Conservation (phyloP, 2,113 vertebrate species). For the Campylomormyrus tamandua region DNA sequence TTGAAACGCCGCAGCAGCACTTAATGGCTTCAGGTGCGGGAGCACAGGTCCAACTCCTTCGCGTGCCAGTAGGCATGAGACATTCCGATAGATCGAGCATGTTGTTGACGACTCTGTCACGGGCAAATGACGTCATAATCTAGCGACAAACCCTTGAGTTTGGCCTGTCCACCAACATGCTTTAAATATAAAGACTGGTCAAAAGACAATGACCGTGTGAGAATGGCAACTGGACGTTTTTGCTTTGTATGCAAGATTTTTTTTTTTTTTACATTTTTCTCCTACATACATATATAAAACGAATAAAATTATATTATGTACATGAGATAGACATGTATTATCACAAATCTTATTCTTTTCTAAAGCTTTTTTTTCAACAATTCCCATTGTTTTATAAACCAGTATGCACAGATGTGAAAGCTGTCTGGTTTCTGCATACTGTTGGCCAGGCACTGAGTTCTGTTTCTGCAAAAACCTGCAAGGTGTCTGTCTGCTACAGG, state of each 20-base stretch:
- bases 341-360: slow-evolving; percentile 37
- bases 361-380: slow-evolving; percentile 37
- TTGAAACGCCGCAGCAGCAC: background rate
- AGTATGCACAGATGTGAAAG: background rate
- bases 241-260: background rate
- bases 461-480: background rate
- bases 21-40: background rate
- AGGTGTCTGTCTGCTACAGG: slow-evolving; percentile 6
- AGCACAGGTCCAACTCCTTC: background rate
- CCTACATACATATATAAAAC: slow-evolving; percentile 56
- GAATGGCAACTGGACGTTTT: background rate
- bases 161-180: background rate
- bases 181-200: background rate
- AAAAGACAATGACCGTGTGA: background rate
- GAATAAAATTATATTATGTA: slow-evolving; percentile 67
- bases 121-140: background rate
- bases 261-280: slow-evolving; percentile 19
- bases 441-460: background rate
- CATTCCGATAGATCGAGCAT: background rate
- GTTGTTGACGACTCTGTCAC: background rate
- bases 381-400: background rate
- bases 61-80: background rate
- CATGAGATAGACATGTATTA: slow-evolving; percentile 56
- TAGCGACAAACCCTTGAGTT: background rate
- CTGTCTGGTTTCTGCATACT: background rate